phyloP scores from a whole-genome alignment of 2,113 vertebrate genomes.

The Amphilophus citrinellus region DNA sequence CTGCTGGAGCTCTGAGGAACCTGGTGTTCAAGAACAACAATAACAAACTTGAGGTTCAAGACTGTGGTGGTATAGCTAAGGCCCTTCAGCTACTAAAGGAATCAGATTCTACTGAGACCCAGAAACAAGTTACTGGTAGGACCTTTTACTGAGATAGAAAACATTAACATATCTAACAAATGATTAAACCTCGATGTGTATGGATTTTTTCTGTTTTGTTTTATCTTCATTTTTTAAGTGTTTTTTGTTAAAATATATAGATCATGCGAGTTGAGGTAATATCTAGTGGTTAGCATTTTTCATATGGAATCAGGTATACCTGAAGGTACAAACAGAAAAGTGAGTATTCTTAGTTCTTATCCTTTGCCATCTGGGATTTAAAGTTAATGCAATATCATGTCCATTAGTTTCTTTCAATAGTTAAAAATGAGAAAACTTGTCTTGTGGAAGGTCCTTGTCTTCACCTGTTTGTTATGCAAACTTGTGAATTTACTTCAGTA shows the following conservation, averaged over 20 bases:
- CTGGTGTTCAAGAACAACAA: slow-evolving; percentile 85
- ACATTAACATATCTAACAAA: not conserved
- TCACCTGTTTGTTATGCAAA: not conserved
- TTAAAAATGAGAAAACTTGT: not conserved
- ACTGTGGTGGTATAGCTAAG: slow-evolving; percentile 84
- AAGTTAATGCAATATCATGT: not conserved
- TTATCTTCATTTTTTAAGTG: not conserved
- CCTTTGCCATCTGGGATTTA: not conserved
- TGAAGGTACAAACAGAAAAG: not conserved
- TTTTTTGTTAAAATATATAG: not conserved
- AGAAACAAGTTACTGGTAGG: slow-evolving; percentile 92
- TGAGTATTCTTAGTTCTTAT: not conserved
- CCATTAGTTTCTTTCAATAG: not conserved
- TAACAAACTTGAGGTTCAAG: slow-evolving; percentile 89
- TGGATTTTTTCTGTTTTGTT: not conserved
- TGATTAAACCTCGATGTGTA: not conserved
- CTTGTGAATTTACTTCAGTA: not conserved
- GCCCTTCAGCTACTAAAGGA: slow-evolving; percentile 85
- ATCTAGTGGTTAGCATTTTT: not conserved
- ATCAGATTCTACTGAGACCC: slow-evolving; percentile 85
- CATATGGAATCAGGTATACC: not conserved
- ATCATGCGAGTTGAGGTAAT: not conserved
- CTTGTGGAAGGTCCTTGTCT: not conserved
- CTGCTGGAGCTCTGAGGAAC: slow-evolving; percentile 90
- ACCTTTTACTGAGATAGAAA: not conserved